Evolutionary conservation across 1,140 invertebrate species (phyloP).

Genomic region (Anastrepha obliqua): DNA sequence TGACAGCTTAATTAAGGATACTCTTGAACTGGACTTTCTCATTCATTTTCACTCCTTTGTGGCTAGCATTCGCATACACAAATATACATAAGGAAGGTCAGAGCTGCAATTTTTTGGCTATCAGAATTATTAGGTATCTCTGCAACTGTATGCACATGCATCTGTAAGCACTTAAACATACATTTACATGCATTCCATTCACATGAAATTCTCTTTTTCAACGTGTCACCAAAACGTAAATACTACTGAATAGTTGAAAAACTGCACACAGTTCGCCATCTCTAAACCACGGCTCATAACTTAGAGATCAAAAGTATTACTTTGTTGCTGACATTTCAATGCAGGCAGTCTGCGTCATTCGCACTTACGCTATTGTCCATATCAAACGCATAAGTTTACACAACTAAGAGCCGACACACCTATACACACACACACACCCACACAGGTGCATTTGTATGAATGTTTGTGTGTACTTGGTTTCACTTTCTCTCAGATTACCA

Average conservation of each 20-base stretch:
- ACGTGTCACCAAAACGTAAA: neutral
- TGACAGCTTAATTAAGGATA: too few relatives aligned
- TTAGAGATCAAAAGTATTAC: neutral
- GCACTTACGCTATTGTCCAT: neutral
- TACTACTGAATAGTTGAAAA: slow-evolving; percentile 5
- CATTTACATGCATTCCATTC: too few relatives aligned
- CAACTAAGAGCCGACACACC: neutral
- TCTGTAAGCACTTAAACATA: too few relatives aligned
- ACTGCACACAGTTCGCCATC: neutral
- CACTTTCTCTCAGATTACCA: slow-evolving; percentile 28
- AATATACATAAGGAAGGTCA: too few relatives aligned
- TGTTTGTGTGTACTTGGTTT: neutral
- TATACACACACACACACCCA: neutral
- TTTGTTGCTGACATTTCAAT: slow-evolving; percentile 21
- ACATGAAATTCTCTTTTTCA: neutral
- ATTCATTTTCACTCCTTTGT: too few relatives aligned
- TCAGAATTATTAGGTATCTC: too few relatives aligned
- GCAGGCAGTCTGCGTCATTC: slow-evolving; percentile 1
- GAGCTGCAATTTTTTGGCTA: too few relatives aligned
- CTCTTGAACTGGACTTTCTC: too few relatives aligned
- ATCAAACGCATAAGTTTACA: too few relatives aligned
- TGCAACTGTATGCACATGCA: too few relatives aligned
- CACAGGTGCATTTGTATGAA: neutral
- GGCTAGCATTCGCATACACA: too few relatives aligned
- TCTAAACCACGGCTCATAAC: neutral